A percentile compares a stretch with the other conserved stretches of the same genome.
Evolutionary conservation across 2,797 vertebrate genomes (phyloP).

Genomic region (Loriculus beryllinus): DNA sequence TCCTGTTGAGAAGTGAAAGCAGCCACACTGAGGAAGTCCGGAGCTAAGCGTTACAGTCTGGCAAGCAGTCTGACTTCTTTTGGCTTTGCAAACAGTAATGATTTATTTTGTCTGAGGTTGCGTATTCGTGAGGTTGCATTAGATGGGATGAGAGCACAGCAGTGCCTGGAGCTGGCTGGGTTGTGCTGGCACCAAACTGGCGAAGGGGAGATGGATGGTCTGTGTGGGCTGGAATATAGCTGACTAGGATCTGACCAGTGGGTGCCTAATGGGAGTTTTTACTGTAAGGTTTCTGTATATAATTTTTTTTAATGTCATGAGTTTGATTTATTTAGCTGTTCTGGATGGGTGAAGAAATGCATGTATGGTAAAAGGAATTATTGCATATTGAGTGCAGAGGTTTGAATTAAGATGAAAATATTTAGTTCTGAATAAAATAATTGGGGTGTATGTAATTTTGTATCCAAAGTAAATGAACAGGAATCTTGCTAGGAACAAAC

Average conservation of each 20-base stretch:
- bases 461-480: not conserved
- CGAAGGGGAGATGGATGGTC: not conserved
- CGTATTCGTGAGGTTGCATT: not conserved
- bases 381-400: not conserved
- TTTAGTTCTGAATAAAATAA: not conserved
- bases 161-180: not conserved
- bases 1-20: not conserved
- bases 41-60: not conserved
- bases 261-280: not conserved
- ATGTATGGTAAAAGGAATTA: not conserved
- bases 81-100: not conserved
- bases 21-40: not conserved
- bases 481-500: not conserved
- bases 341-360: not conserved
- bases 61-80: not conserved
- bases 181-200: not conserved
- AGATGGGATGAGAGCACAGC: not conserved
- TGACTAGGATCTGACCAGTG: not conserved
- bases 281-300: not conserved
- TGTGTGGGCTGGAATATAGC: not conserved
- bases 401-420: not conserved
- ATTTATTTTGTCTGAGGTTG: not conserved
- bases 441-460: accelerated
- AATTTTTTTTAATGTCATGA: not conserved
- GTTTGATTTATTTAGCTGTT: not conserved